phyloP scores from a whole-genome alignment of 2,797 vertebrate species.

The Emydoidea blandingii region DNA sequence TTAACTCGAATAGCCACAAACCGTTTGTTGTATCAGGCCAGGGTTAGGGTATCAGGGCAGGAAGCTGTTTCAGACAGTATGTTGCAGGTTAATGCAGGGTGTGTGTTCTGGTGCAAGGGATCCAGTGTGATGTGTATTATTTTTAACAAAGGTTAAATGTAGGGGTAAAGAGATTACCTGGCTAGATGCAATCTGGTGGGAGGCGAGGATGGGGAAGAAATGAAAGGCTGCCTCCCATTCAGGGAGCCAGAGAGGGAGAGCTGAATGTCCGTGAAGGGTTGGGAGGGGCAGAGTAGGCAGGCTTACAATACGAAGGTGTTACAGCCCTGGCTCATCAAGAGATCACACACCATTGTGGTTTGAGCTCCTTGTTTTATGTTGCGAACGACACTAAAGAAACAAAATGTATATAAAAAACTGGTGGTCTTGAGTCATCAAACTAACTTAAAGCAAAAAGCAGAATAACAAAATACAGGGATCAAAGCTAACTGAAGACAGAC shows the following conservation, averaged over 20 bases:
- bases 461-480: slow-evolving; percentile 41
- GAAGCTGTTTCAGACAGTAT: background rate
- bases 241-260: background rate
- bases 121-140: background rate
- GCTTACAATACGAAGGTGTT: background rate
- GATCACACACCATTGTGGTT: background rate
- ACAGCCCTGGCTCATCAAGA: background rate
- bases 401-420: slow-evolving; percentile 67
- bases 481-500: slow-evolving; percentile 14
- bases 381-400: slow-evolving; percentile 72
- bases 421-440: background rate
- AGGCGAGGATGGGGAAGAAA: background rate
- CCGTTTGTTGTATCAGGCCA: background rate
- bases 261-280: background rate
- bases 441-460: slow-evolving; percentile 14
- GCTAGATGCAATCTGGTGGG: background rate
- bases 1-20: background rate
- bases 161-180: background rate
- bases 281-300: background rate
- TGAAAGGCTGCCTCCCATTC: background rate
- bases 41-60: background rate
- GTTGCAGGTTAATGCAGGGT: background rate
- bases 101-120: background rate
- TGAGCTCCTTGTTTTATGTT: slow-evolving; percentile 53
- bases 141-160: background rate